Base-by-base conservation (phyloP, 2,113 vertebrate genomes). In the Otis tarda region DNA sequence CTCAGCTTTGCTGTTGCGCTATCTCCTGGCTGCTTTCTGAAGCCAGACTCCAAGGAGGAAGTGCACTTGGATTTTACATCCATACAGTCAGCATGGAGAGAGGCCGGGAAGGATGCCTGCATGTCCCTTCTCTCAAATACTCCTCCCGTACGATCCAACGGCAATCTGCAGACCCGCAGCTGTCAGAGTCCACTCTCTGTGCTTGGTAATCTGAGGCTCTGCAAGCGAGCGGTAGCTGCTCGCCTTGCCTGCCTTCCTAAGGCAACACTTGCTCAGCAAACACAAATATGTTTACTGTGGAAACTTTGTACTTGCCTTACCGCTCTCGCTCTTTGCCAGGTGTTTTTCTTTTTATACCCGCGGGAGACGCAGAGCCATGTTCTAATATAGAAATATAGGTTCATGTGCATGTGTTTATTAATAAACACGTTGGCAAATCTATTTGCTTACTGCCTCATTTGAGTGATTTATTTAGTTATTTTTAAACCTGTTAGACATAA, bases 211-310 rank as follows among this genome's bases (percentile, higher is more conserved):
- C 76, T 0, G 82, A 93, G 83, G 86, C 87, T 88, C 78, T 71
- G 60, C 39, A 37, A 63, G 76, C 8, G 4, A 90, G 57, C 9
- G 1, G 71, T 80, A 73, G 64, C 82, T 63, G 47, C 76, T 93
- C 1, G 18, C 93, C 68, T 89, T 1, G 47, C 70, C 81, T 55
- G 83, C 77, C 89, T 95, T 96, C 94, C 91, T 89, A 90, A 84
- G 96, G 95, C 95, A 96, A 61, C 94, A 83, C 95, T 97, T 94
- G 93, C 83, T 94, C 89, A 90, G 93, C 97, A 94, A 97, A 96
- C 93, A 87, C 90, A 89, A 97, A 87, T 93, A 91, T 96, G 92
- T 97, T 97, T 97, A 95, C 95, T 90, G 92, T 89, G 95, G 96
- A 96, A 97, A 96, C 96, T 96, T 96, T 85, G 93, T 91, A 59